A percentile compares a stretch with the other conserved stretches of the same genome.
These are phyloP conservation scores for Morpho helenor DNA, from an alignment of 2,888 invertebrate species.

Conservation along the genomic window DNA sequence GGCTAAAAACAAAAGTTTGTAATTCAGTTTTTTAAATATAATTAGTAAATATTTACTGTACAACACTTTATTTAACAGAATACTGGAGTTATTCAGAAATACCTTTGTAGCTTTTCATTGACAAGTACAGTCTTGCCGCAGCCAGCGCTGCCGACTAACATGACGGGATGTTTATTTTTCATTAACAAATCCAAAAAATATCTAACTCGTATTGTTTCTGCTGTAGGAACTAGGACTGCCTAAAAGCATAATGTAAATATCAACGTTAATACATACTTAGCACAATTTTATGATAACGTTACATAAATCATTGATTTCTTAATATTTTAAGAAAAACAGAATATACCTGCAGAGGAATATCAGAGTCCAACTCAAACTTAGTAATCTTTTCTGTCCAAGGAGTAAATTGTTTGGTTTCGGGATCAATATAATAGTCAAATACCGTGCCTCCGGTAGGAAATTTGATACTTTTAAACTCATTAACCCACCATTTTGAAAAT, in stretches of 20 bases:
- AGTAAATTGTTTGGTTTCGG: conserved; percentile 92
- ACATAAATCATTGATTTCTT: too few relatives aligned
- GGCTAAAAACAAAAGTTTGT: conserved; percentile 43
- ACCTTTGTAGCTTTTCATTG: conserved; percentile 83
- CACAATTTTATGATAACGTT: too few relatives aligned
- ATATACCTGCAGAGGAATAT: conserved; percentile 90
- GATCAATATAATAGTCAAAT: conserved; percentile 96
- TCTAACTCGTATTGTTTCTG: conserved; percentile 93
- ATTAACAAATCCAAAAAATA: conserved; percentile 94
- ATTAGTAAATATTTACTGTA: too few relatives aligned
- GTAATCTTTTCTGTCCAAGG: conserved; percentile 94
- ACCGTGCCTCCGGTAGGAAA: conserved; percentile 95
- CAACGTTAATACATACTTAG: too few relatives aligned
- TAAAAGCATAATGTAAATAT: conserved; percentile 46
- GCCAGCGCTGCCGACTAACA: conserved; percentile 96
- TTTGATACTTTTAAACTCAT: conserved; percentile 96
- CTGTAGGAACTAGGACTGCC: conserved; percentile 95
- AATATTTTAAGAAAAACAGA: neutral
- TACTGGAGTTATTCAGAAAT: conserved; percentile 8
- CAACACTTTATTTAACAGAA: too few relatives aligned
- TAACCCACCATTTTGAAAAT: conserved; percentile 98
- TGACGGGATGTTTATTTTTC: conserved; percentile 93
- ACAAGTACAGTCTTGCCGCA: conserved; percentile 95
- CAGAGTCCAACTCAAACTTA: conserved; percentile 94
- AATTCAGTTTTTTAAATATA: conserved; percentile 22